Base-by-base conservation (phyloP, 2,888 invertebrate species). In the Lasioglossum oenotherae region DNA sequence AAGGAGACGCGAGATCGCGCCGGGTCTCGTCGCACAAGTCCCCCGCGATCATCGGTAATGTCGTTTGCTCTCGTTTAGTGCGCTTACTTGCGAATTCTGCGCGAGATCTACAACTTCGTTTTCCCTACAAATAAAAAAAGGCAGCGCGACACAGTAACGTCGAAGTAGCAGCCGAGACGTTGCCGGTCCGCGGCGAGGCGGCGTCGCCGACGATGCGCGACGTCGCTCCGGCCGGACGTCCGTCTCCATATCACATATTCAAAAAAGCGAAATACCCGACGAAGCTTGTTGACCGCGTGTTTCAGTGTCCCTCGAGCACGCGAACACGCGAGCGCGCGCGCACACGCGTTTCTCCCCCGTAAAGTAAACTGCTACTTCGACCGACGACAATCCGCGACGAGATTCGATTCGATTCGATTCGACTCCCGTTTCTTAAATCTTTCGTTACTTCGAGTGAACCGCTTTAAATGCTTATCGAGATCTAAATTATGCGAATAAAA, bases 401-500 rank as follows among this genome's bases (percentile, higher is more conserved):
- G 87, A 84, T 79, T 87, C 87, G 64, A 31, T 64, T 64, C 44
- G 44, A 44, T 10, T 41, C 41, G 88, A 84, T 78, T 87, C 87
- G 64, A 31, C 31, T 16, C 64, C 4, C 67, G 67, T 19, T 23
- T 19, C 10, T 8, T 3, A n/a, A 57, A n/a, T 69, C 35, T 23
- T 12, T 81, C 78, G 80, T 82, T 81, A 76, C 74, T 57, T 72
- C 84, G 88, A 86, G 81, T 69, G 82, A 90, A 84, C 84, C 35
- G 72, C 64, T 81, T 89, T 90, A 90, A 90, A 90, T 78, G 89
- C 90, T 90, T 90, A 90, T 84, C 87, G 90, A 92, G 91, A 92
- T 91, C 89, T 90, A 92, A 89, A 89, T 91, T 91, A 92, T 82
- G 91, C 92, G 89, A 90, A 91, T 92, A 91, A 88, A 78, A 92